Evolutionary conservation across 2,888 invertebrate genomes (phyloP), one percentile per base, ranked within the genome.

Genomic region (Sicus ferrugineus): DNA sequence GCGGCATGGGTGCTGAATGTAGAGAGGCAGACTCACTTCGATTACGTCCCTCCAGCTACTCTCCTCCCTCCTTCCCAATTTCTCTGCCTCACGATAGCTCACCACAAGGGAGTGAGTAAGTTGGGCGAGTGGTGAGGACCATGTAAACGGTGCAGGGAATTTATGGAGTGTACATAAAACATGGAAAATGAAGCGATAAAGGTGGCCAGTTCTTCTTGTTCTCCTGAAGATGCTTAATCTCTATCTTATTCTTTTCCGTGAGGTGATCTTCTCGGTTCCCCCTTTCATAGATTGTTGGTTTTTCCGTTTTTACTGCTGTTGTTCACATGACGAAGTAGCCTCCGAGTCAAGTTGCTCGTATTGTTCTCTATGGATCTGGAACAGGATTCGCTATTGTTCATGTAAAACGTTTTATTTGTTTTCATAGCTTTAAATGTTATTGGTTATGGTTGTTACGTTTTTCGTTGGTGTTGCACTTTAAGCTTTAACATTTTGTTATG

Each of bases 111-210:
- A 54, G 56, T 62, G 21, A 34, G 59, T 5, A 31, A 63, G 9
- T 21, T 23, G 61, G 23, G 0, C 7, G 59, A 56, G 48, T 70
- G 19, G 56, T 61, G 62, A 52, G 70, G 58, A 11, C 31, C 63
- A 59, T 69, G 58, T 34, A 56, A 42, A 38, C 28, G 59, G 67
- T 56, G 70, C 67, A 67, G 23, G 64, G 34, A 31, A 63, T 62
- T 62, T 62, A 62, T 72, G 59, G 61, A 71, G 69, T 69, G 80
- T 76, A 78, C 80, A 80, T 80, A 81, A 80, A 80, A 81, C 80
- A 80, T 80, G 80, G 78, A 80, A 80, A 80, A 80, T 80, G 78
- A 81, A 80, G 81, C 81, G 80, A 81, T 80, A 80, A 80, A 80
- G 78, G 56, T 46, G 30, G 26, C 28, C 52, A 52, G 19, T 52